Conservation (phyloP, 64 coral and sea anemone genomes). For the Hydrozoanthus tunicans region DNA sequence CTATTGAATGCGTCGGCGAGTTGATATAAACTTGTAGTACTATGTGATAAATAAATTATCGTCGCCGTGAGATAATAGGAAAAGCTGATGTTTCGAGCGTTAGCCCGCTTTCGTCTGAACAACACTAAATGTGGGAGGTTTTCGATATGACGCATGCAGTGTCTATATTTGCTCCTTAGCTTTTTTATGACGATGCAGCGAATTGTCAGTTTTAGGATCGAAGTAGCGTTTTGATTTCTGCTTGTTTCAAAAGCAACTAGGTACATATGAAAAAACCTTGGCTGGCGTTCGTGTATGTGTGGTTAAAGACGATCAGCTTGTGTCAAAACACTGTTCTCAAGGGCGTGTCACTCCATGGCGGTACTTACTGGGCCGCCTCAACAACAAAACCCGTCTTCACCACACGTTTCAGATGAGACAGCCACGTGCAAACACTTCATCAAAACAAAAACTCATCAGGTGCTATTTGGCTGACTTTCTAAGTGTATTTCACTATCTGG, state of each 20-base stretch:
- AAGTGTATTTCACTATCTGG: neutral
- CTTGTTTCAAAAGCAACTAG: neutral
- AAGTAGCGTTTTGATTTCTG: neutral
- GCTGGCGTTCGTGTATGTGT: neutral
- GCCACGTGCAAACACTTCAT: constrained; percentile 21
- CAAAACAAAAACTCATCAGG: constrained; percentile 11
- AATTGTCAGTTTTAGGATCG: neutral
- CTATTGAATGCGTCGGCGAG: too few relatives aligned
- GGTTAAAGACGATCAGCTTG: neutral
- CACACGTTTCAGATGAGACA: neutral
- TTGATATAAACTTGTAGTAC: too few relatives aligned
- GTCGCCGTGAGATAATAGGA: too few relatives aligned
- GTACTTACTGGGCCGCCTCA: neutral
- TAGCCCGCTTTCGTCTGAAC: too few relatives aligned
- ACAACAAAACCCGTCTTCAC: neutral
- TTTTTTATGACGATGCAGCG: neutral
- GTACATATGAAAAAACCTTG: neutral
- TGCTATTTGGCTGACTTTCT: neutral
- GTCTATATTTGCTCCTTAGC: neutral
- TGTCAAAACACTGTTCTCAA: neutral
- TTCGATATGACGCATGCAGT: too few relatives aligned
- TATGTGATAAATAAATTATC: too few relatives aligned
- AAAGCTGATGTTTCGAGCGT: too few relatives aligned
- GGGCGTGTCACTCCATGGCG: neutral
- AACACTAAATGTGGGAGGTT: too few relatives aligned